Evolutionary conservation across 92 coral and sea anemone species (phyloP).

Genomic region (Zoanthus gigantus): DNA sequence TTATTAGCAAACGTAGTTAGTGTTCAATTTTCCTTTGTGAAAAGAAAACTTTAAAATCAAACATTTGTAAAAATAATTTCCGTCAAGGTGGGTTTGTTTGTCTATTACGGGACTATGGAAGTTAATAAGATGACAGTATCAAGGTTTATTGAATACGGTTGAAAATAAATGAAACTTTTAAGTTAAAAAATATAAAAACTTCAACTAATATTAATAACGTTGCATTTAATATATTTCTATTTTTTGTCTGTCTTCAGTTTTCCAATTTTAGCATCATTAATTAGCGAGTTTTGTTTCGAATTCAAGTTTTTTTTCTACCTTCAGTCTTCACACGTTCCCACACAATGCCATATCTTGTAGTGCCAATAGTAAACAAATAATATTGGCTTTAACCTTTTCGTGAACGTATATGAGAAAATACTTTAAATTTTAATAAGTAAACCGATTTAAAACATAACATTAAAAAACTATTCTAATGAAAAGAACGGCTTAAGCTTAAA

Average conservation of each 20-base stretch:
- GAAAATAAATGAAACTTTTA: neutral
- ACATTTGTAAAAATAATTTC: conserved; percentile 37
- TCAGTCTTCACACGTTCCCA: neutral
- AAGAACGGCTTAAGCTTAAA: neutral
- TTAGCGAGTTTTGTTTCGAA: neutral
- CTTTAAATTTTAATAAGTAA: neutral
- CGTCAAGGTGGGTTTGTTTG: conserved; percentile 23
- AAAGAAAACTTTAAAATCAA: neutral
- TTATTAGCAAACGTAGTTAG: neutral
- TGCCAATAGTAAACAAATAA: neutral
- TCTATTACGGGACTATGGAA: neutral
- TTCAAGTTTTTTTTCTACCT: neutral
- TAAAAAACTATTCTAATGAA: neutral
- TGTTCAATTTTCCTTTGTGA: neutral
- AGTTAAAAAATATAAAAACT: too few species aligned
- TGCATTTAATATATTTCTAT: neutral
- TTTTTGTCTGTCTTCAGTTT: neutral
- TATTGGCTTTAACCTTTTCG: neutral
- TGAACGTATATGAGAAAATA: neutral
- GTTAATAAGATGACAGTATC: conserved; percentile 4
- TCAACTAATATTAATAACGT: neutral
- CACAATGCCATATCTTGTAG: neutral
- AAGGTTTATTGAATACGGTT: neutral
- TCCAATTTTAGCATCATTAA: neutral
- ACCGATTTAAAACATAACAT: neutral